Evolutionary conservation across 2,888 invertebrate genomes (phyloP), one percentile per base, ranked within the genome.

Genomic region (Osmoderma eremita): DNA sequence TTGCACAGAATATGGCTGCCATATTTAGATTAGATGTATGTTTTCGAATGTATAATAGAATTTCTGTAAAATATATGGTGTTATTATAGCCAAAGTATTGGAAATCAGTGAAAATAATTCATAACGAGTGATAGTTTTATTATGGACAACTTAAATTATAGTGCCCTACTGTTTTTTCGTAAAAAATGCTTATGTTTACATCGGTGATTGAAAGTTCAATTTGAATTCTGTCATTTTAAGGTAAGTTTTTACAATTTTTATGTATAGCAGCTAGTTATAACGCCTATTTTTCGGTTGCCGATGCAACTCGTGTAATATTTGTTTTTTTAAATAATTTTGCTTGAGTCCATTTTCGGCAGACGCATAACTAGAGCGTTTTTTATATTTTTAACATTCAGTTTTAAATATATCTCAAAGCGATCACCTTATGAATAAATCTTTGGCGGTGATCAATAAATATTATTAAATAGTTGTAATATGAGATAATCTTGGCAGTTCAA

Each of bases 1-100:
- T 90, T 90, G 88, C 87, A 89, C 87, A 87, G 88, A 89, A 89
- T 90, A 90, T 91, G 90, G 90, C 90, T 90, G 91, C 91, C 91
- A 90, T 91, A 89, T 91, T 91, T 90, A 88, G 89, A 86, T 90
- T 89, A 88, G 87, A 88, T 89, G 88, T 88, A 89, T 90, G 89
- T 90, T 90, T 90, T 90, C 87, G 86, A 84, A 84, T 83, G 84
- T 83, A 78, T 78, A 77, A 74, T 79, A 78, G 77, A 77, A 77
- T 76, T 80, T 80, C 77, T 74, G 76, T 73, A 74, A 77, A 80
- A 78, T 78, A 77, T 77, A 72, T 72, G 73, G 75, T 76, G 77
- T 78, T 78, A 79, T 81, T 80, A 77, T 79, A 80, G 77, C 76
- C 71, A 76, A 78, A 76, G 75, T 73, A 69, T 69, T 72, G 73